Percentiles rank a stretch among this genome's conserved stretches.
These are phyloP conservation scores for Amaurobius ferox DNA, from an alignment of 2,888 invertebrate species.

Conservation along the genomic window DNA sequence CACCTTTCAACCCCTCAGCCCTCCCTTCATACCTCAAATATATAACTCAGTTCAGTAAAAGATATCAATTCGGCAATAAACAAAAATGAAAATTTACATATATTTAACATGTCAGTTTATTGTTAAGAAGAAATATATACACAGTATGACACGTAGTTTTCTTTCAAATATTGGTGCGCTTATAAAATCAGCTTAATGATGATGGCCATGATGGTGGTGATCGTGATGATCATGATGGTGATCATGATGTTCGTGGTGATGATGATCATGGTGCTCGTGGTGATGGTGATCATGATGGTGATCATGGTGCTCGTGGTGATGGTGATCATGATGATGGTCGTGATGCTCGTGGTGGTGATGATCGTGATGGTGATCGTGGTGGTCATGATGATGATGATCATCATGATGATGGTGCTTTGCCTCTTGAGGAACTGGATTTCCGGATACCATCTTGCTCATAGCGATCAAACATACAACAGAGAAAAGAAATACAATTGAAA, in stretches of 20 bases:
- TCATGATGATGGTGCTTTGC: background rate
- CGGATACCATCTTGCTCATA: too few relatives aligned
- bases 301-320: slow-evolving; percentile 1
- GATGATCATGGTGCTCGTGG: background rate
- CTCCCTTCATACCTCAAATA: too few relatives aligned
- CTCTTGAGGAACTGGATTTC: background rate
- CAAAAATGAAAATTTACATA: too few relatives aligned
- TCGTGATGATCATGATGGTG: slow-evolving; percentile 14
- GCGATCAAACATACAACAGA: too few relatives aligned
- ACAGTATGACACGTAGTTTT: too few relatives aligned
- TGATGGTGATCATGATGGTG: slow-evolving; percentile 12
- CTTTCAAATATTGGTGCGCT: too few relatives aligned
- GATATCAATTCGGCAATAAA: too few relatives aligned
- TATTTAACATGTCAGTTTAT: too few relatives aligned
- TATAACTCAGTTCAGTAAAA: too few relatives aligned
- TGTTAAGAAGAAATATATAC: too few relatives aligned
- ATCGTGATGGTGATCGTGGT: slow-evolving; percentile 5
- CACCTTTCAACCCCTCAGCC: too few relatives aligned
- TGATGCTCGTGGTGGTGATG: slow-evolving; percentile 18
- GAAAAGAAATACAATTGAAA: too few relatives aligned
- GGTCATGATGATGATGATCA: slow-evolving; percentile 15
- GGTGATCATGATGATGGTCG: slow-evolving; percentile 1
- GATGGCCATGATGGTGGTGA: slow-evolving; percentile 22
- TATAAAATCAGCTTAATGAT: background rate
- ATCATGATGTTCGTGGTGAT: slow-evolving; percentile 4